Conservation (phyloP, 2,113 vertebrate genomes). For the Gymnocephalus cernua region DNA sequence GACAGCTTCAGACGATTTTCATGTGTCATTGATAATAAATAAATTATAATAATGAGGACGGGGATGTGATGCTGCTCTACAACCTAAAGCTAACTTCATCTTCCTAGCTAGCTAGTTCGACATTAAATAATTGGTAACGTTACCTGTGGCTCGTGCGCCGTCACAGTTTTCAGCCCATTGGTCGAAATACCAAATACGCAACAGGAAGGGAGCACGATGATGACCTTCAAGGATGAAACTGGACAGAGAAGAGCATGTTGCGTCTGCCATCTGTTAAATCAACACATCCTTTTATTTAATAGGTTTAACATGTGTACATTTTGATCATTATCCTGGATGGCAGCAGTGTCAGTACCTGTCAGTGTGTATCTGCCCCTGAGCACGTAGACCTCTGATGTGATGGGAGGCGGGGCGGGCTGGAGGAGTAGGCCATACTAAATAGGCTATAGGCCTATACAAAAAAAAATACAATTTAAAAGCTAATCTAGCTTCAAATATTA, state of each 20-base stretch:
- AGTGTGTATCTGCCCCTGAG: slow-evolving; percentile 53
- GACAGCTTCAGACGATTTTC: not conserved
- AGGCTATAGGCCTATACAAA: too few species aligned
- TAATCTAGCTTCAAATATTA: not conserved
- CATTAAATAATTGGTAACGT: not conserved
- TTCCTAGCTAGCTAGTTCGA: slow-evolving; percentile 11
- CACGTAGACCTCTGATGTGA: slow-evolving; percentile 71
- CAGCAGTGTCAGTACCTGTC: slow-evolving; percentile 1
- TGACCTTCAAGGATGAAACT: slow-evolving; percentile 75
- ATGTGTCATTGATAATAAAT: not conserved
- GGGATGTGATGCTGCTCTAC: slow-evolving; percentile 48
- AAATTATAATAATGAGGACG: not conserved
- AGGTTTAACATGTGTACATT: not conserved
- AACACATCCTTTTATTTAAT: accelerated
- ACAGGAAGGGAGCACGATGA: slow-evolving; percentile 58
- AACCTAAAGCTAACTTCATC: slow-evolving; percentile 25
- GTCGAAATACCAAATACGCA: slow-evolving; percentile 49
- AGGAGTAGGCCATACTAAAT: not conserved
- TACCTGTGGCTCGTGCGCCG: not conserved
- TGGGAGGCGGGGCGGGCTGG: slow-evolving; percentile 44
- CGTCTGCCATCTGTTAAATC: not conserved
- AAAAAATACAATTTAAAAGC: not conserved
- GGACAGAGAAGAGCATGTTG: slow-evolving; percentile 19
- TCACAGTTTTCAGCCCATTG: not conserved
- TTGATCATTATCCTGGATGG: too few species aligned